phyloP scores from a whole-genome alignment of 2,113 vertebrate species.

The Zingel zingel region DNA sequence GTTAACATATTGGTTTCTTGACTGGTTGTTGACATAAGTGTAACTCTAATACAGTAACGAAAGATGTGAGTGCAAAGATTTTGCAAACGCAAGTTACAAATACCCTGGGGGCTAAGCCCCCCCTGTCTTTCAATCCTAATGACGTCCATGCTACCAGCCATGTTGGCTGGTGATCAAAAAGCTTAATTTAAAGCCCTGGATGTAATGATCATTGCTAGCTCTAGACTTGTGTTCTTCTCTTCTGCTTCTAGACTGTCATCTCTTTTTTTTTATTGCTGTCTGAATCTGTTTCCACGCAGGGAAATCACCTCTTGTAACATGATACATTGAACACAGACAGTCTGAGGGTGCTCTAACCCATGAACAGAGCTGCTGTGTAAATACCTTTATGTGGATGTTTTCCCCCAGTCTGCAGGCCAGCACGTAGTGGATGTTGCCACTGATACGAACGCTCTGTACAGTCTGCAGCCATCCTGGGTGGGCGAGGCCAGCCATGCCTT shows the following conservation, averaged over 20 bases:
- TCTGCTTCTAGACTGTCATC: neutral
- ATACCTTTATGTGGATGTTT: slow-evolving; percentile 27
- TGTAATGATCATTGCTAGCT: neutral
- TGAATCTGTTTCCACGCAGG: slow-evolving; percentile 26
- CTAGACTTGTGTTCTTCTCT: neutral
- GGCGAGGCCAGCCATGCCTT: slow-evolving; percentile 53
- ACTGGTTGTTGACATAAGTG: no score
- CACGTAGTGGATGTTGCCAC: neutral
- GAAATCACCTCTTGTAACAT: slow-evolving; percentile 43
- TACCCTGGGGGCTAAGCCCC: no score
- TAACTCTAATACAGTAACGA: no score
- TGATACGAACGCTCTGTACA: slow-evolving; percentile 39
- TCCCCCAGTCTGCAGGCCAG: slow-evolving; percentile 14
- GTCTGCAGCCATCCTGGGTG: slow-evolving; percentile 75
- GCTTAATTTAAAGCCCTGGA: no score
- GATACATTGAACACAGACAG: slow-evolving; percentile 46
- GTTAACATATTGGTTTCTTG: no score
- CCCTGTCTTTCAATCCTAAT: no score
- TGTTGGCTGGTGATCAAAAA: no score
- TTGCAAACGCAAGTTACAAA: no score
- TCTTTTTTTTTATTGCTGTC: slow-evolving; percentile 7
- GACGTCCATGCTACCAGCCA: no score
- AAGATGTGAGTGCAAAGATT: no score
- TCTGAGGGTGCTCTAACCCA: slow-evolving; percentile 45
- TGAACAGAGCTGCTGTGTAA: slow-evolving; percentile 14